Evolutionary conservation across 2,888 invertebrate genomes (phyloP).

Genomic region (Cremastinae sp.): DNA sequence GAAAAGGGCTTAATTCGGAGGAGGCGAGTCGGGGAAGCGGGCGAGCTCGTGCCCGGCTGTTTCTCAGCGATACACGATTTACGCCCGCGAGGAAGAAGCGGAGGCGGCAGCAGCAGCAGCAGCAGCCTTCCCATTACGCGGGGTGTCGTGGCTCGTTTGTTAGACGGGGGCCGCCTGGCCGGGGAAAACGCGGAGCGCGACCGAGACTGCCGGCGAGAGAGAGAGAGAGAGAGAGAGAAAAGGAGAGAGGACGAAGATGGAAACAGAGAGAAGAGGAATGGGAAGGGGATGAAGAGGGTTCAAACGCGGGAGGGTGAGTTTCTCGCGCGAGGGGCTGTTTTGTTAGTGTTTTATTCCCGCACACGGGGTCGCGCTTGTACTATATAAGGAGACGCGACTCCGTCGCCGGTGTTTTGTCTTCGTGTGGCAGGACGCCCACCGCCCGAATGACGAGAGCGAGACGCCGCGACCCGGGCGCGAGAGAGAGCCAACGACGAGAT

Average conservation of each 20-base stretch:
- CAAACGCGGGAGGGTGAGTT: conserved; percentile 20
- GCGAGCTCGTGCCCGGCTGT: no score
- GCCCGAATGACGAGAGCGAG: conserved; percentile 51
- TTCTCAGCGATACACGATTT: not conserved
- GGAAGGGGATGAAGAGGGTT: conserved; percentile 31
- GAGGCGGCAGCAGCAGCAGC: conserved; percentile 56
- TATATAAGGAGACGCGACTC: conserved; percentile 54
- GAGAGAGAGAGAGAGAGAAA: no score
- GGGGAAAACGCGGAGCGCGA: conserved; percentile 58
- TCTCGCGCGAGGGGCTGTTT: conserved; percentile 69
- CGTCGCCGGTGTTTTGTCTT: conserved; percentile 70
- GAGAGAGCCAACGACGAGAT: conserved; percentile 40
- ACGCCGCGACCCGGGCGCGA: no score
- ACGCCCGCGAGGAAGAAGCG: conserved; percentile 6
- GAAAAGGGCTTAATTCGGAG: no score
- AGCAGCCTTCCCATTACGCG: conserved; percentile 74
- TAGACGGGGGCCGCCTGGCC: conserved; percentile 70
- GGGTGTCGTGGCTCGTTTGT: conserved; percentile 78
- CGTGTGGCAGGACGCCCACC: conserved; percentile 49
- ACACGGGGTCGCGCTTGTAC: conserved; percentile 59
- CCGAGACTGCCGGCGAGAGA: no score
- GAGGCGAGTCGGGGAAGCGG: no score
- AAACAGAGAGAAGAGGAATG: no score
- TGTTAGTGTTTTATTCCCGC: conserved; percentile 75
- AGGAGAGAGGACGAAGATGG: no score